Conservation (phyloP, 1,140 invertebrate genomes). For the Macrosteles quadrilineatus region DNA sequence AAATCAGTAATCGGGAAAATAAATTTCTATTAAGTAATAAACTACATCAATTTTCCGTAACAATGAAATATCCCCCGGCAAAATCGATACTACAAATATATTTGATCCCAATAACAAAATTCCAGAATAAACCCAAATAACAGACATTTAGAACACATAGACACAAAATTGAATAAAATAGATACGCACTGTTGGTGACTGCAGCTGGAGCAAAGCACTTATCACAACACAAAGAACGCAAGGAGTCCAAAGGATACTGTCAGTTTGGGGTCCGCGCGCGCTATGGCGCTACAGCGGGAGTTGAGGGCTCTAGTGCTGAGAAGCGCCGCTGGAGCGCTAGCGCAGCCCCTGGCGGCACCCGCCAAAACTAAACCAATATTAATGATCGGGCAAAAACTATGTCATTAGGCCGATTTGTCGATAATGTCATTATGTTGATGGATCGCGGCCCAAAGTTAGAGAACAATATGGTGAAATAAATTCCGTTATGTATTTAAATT, state of each 20-base stretch:
- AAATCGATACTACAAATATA: too few relatives aligned
- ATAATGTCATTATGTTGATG: too few relatives aligned
- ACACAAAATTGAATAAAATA: slow-evolving; percentile 7
- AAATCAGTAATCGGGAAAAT: too few relatives aligned
- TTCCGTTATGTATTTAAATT: too few relatives aligned
- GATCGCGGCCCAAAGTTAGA: too few relatives aligned
- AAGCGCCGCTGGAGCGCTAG: background rate
- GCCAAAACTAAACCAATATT: background rate
- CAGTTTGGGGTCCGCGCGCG: background rate
- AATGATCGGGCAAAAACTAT: too few relatives aligned
- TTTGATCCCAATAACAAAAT: background rate
- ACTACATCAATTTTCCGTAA: too few relatives aligned
- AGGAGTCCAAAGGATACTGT: background rate
- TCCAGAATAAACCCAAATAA: background rate
- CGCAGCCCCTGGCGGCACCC: background rate
- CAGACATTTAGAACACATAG: background rate
- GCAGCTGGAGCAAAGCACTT: background rate
- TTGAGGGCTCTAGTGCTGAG: background rate
- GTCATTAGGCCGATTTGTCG: too few relatives aligned
- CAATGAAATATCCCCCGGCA: too few relatives aligned
- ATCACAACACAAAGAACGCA: slow-evolving; percentile 18
- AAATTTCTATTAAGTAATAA: too few relatives aligned
- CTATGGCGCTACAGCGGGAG: background rate
- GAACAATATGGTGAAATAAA: too few relatives aligned
- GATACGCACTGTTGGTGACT: background rate